Conservation (phyloP, 2,888 invertebrate species). For the Hypselothyrea guttata region DNA sequence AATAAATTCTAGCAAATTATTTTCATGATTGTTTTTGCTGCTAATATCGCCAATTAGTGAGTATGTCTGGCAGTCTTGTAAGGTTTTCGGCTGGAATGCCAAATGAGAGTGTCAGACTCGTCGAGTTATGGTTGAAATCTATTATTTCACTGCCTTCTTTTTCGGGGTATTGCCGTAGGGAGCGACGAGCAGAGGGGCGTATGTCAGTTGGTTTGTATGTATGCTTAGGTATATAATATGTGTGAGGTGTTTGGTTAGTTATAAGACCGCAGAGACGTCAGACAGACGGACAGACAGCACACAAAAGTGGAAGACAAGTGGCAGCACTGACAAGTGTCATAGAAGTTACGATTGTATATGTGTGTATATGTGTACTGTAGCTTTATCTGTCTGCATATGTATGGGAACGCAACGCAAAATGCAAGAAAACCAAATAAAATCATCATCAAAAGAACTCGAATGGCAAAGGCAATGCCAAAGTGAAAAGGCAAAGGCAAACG, state of each 20-base stretch:
- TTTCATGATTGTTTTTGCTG: no score
- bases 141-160: not conserved
- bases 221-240: constrained; percentile 19
- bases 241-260: constrained; percentile 64
- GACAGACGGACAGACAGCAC: constrained; percentile 53
- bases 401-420: constrained; percentile 34
- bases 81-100: no score
- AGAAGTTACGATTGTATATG: constrained; percentile 57
- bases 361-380: constrained; percentile 17
- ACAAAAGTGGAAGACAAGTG: constrained; percentile 77
- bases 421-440: constrained; percentile 72
- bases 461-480: constrained; percentile 20
- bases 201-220: constrained; percentile 12
- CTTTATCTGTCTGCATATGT: constrained; percentile 3
- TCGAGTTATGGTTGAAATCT: not conserved
- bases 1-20: no score
- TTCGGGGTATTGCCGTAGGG: not conserved
- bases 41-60: no score
- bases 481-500: constrained; percentile 16
- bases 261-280: constrained; percentile 21
- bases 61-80: no score
- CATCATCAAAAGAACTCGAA: constrained; percentile 40
- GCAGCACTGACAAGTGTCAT: constrained; percentile 75
- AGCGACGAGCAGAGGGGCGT: not conserved
- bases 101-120: no score